Base-by-base conservation (phyloP, 2,113 vertebrate species). In the Xiphophorus maculatus region DNA sequence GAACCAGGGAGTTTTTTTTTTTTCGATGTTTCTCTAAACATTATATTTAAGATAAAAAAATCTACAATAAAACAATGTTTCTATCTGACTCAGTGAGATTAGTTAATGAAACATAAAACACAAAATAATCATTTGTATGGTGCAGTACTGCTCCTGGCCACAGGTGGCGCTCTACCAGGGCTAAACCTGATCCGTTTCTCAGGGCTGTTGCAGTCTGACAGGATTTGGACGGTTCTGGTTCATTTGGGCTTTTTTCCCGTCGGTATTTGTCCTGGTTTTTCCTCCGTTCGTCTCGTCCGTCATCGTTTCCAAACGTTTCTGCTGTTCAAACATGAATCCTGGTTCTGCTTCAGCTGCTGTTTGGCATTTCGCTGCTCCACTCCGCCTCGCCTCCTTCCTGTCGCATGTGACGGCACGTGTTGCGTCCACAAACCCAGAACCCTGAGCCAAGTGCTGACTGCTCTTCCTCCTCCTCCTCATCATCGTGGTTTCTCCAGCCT, bases 321-420 rank as follows among this genome's bases (percentile, higher is more conserved):
- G 25, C 33, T 66, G 33, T 27, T 66, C 1, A 19, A 65, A 66
- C 63, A 35, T 66, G 63, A 63, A 4, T 37, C 64, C 33, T 44
- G 30, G 9, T 29, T 48, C 42, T 54, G 60, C 37, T 29, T 66
- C 51, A 62, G 76, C 69, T 67, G 76, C 76, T 78, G 66, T 66
- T 60, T 71, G 63, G 28, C 58, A 60, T 70, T 9, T 66, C 32
- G 11, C 63, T 15, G 9, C 29, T 27, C 29, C 40, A 6, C 66
- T 60, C 54, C 11, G 3, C 29, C 40, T 37, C 64, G 25, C 66
- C 63, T 71, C n/a, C 69, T 22, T 78, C 69, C 69, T 51, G 76
- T 80, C 73, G 63, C 83, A 80, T 83, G 86, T 73, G 71, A 68
- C 63, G 15, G 28, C 83, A 88, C 81, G 81, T 85, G 83, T 74